These are phyloP conservation scores for Patella ulyssiponensis DNA, from an alignment of 2,888 invertebrate genomes.

Conservation along the genomic window DNA sequence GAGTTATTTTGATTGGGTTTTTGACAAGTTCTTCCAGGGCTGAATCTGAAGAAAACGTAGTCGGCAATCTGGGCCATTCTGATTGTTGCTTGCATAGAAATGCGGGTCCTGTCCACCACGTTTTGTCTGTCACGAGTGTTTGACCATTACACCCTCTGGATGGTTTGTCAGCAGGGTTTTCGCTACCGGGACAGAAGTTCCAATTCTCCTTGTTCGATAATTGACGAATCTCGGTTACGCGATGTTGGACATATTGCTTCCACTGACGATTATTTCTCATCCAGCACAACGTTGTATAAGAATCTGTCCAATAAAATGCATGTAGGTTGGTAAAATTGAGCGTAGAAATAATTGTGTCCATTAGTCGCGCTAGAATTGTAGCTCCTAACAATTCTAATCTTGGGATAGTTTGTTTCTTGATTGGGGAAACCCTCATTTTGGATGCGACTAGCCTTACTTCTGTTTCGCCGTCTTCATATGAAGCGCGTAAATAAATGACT, in stretches of 20 bases:
- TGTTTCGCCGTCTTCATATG: not conserved
- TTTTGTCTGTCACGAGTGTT: not conserved
- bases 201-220: not conserved
- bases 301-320: not conserved
- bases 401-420: not conserved
- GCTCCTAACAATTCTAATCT: not conserved
- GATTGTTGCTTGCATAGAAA: not conserved
- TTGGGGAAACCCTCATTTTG: not conserved
- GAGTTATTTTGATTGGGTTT: not conserved
- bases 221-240: constrained; percentile 1
- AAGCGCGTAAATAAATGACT: not conserved
- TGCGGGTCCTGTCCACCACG: not conserved
- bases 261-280: not conserved
- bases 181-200: constrained; percentile 13
- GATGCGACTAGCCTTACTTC: not conserved
- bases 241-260: constrained; percentile 9
- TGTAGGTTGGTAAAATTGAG: not conserved
- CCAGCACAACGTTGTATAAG: not conserved
- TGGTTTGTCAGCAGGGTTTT: not conserved
- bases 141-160: not conserved
- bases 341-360: not conserved
- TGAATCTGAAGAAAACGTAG: not conserved
- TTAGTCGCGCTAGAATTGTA: not conserved
- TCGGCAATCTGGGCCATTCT: not conserved
- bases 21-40: not conserved